Conservation (phyloP, 1,140 invertebrate genomes). For the Drosophila virilis region DNA sequence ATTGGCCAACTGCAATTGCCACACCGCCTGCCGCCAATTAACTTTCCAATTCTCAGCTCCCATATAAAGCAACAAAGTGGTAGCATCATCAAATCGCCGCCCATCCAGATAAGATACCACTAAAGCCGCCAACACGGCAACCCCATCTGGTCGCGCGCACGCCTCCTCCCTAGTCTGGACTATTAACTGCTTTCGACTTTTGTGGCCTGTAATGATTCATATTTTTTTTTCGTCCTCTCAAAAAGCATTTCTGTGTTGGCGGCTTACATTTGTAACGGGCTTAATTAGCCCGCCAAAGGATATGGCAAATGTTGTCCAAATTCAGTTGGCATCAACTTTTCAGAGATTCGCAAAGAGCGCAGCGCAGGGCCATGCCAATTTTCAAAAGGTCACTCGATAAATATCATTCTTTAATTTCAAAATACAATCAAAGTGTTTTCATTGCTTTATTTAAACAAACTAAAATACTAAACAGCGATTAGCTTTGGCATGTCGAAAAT, state of each 20-base stretch:
- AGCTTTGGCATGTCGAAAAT: too few relatives aligned
- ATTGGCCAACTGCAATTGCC: conserved; percentile 14
- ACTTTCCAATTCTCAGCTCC: conserved; percentile 47
- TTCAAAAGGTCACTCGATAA: not conserved
- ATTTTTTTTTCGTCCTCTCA: not conserved
- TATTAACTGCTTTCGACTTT: not conserved
- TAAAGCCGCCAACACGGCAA: not conserved
- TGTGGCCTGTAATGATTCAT: not conserved
- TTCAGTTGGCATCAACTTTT: too few relatives aligned
- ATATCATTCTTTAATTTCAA: too few relatives aligned
- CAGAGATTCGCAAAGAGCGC: too few relatives aligned
- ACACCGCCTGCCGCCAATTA: conserved; percentile 51
- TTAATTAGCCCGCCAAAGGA: not conserved
- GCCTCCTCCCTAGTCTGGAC: not conserved
- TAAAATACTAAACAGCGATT: too few relatives aligned
- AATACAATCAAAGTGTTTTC: too few relatives aligned
- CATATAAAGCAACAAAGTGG: conserved; percentile 39
- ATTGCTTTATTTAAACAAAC: too few relatives aligned
- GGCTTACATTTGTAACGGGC: not conserved
- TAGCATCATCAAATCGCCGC: conserved; percentile 64
- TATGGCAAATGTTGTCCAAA: too few relatives aligned
- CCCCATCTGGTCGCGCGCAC: not conserved
- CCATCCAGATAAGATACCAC: conserved; percentile 60
- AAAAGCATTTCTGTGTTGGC: conserved; percentile 3
- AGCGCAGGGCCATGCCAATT: too few relatives aligned